Conservation (phyloP, 2,113 vertebrate species). For the Ophthalmolycus amberensis region DNA sequence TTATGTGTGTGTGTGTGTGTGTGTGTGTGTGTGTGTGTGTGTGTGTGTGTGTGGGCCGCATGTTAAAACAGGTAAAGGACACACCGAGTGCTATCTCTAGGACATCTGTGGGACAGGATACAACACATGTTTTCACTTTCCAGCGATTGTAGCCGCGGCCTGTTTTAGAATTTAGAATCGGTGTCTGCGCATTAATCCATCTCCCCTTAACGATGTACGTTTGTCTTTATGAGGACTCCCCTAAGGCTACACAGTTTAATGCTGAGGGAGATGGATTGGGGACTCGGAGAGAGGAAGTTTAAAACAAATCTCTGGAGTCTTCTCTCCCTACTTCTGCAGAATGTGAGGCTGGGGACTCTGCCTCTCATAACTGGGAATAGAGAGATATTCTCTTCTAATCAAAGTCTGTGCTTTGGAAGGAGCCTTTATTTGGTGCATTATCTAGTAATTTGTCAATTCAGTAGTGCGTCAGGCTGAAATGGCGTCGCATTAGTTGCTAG, state of each 20-base stretch:
- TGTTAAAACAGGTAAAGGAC: slow-evolving; percentile 73
- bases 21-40: slow-evolving; percentile 59
- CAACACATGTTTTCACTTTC: slow-evolving; percentile 61
- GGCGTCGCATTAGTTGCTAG: background rate
- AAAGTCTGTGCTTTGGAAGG: slow-evolving; percentile 5
- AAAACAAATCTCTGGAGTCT: slow-evolving; percentile 29
- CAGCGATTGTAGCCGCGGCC: slow-evolving; percentile 11
- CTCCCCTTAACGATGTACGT: background rate
- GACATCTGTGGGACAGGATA: slow-evolving; percentile 63
- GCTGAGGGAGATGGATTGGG: background rate
- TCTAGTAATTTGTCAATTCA: slow-evolving; percentile 45
- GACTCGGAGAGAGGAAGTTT: slow-evolving; percentile 25
- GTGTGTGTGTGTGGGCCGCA: slow-evolving; percentile 58
- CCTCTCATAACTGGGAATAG: background rate
- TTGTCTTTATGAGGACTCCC: slow-evolving; percentile 26
- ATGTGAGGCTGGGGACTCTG: background rate
- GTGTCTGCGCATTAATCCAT: slow-evolving; percentile 5
- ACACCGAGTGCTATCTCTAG: slow-evolving; percentile 64
- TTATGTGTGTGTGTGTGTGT: slow-evolving; percentile 52
- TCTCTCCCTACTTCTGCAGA: background rate
- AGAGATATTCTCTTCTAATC: slow-evolving; percentile 5
- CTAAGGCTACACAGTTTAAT: slow-evolving; percentile 1
- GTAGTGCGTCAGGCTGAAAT: slow-evolving; percentile 31
- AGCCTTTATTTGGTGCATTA: background rate
- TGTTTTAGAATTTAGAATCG: background rate